Evolutionary conservation across 2,113 vertebrate genomes (phyloP).

Genomic region (Scophthalmus maximus): DNA sequence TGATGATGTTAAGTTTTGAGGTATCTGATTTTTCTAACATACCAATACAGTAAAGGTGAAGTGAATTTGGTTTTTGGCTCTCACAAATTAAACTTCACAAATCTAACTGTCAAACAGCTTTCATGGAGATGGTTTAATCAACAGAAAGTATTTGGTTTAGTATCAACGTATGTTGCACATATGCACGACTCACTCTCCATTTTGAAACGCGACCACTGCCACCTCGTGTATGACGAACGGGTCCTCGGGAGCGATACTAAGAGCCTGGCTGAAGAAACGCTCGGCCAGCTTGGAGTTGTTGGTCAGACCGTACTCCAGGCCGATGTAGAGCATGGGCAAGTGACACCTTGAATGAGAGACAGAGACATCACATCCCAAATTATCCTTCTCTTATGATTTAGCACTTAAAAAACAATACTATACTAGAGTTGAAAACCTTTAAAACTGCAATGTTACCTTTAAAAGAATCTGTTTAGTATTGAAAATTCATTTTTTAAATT

Average conservation of each 20-base stretch:
- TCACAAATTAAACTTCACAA: too few species aligned
- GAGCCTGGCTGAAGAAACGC: conserved; percentile 97
- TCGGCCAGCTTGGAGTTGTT: conserved; percentile 99
- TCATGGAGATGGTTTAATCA: neutral
- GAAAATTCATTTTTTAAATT: neutral
- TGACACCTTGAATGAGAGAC: conserved; percentile 86
- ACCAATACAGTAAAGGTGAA: too few species aligned
- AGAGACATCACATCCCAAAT: neutral
- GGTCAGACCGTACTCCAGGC: conserved; percentile 97
- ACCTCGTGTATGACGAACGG: conserved; percentile 99
- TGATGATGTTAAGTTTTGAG: too few species aligned
- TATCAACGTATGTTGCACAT: neutral
- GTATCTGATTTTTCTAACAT: too few species aligned
- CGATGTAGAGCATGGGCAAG: conserved; percentile 98
- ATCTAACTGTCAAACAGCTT: too few species aligned
- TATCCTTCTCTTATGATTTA: too few species aligned
- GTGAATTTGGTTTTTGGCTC: neutral
- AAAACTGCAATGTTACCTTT: too few species aligned
- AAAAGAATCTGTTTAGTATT: too few species aligned
- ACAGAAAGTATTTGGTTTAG: too few species aligned
- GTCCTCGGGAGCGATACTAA: conserved; percentile 98
- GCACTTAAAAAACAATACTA: too few species aligned
- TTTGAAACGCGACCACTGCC: conserved; percentile 98
- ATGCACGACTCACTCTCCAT: conserved; percentile 94
- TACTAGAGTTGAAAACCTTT: too few species aligned